Conservation (phyloP, 92 coral and sea anemone species). For the Phenganax subtilis region DNA sequence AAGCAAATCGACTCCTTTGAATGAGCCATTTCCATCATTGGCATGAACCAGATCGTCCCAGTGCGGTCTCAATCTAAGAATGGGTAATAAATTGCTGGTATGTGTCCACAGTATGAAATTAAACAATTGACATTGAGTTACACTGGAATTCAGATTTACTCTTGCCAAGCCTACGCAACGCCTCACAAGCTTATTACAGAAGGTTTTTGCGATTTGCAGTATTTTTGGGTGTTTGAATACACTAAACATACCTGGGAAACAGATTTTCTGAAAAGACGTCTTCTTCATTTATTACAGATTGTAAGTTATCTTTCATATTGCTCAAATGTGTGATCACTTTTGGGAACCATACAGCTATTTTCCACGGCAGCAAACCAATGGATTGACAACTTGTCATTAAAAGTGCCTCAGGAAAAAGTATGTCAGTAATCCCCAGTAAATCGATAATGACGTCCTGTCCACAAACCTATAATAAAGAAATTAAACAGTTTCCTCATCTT, state of each 20-base stretch:
- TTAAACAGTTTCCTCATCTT: no score
- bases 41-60: constrained; percentile 9
- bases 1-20: neutral
- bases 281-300: neutral
- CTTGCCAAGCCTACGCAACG: no score
- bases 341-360: constrained; percentile 22
- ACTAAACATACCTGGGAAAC: constrained; percentile 18
- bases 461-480: no score
- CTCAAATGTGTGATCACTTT: neutral
- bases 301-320: constrained; percentile 27
- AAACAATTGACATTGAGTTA: no score
- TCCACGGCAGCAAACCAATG: constrained; percentile 15
- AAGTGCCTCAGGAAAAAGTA: constrained; percentile 5
- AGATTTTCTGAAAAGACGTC: constrained; percentile 15
- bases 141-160: no score
- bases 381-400: constrained; percentile 30
- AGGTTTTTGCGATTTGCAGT: no score
- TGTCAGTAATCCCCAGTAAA: constrained; percentile 31
- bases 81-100: no score
- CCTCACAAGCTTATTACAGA: no score
- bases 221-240: no score
- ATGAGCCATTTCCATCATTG: neutral
- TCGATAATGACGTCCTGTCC: constrained; percentile 17
- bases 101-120: no score
- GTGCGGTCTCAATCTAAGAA: neutral